Conservation (phyloP, 2,113 vertebrate genomes). For the Halichoeres trimaculatus region DNA sequence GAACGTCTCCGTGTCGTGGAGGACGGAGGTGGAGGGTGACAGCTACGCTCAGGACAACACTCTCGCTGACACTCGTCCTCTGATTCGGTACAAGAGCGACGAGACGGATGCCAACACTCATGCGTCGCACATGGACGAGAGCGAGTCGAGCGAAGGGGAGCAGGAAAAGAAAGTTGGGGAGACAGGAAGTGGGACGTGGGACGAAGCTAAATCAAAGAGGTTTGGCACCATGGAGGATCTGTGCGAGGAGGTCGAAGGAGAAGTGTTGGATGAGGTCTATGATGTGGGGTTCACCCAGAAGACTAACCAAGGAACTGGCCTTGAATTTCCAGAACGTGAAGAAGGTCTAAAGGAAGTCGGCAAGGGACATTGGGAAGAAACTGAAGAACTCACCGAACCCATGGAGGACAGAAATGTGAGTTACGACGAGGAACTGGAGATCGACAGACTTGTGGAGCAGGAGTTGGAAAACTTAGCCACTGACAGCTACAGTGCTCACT, state of each 20-base stretch:
- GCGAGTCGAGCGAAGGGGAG: constrained; percentile 78
- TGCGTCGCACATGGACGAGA: constrained; percentile 68
- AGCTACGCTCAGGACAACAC: constrained; percentile 85
- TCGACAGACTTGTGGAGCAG: constrained; percentile 62
- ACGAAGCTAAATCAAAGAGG: constrained; percentile 66
- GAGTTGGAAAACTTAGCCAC: constrained; percentile 65
- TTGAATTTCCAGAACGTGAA: constrained; percentile 2
- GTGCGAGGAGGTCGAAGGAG: constrained; percentile 77
- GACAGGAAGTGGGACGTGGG: constrained; percentile 53
- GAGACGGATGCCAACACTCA: constrained; percentile 78
- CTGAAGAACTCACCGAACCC: constrained; percentile 13
- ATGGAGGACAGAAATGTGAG: neutral
- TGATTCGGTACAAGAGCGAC: constrained; percentile 83
- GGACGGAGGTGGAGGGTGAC: constrained; percentile 77
- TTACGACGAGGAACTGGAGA: constrained; percentile 62
- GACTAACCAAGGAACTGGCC: constrained; percentile 22
- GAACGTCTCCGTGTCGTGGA: constrained; percentile 80
- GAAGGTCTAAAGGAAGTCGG: neutral
- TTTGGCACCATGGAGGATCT: constrained; percentile 84
- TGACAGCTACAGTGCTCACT: constrained; percentile 48
- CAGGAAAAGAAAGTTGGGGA: constrained; percentile 66
- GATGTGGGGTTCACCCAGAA: constrained; percentile 41
- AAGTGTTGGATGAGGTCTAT: constrained; percentile 58
- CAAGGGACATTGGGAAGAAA: constrained; percentile 42
- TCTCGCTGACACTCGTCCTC: constrained; percentile 80